Conservation (phyloP, 2,888 invertebrate genomes). For the Autographa gamma region DNA sequence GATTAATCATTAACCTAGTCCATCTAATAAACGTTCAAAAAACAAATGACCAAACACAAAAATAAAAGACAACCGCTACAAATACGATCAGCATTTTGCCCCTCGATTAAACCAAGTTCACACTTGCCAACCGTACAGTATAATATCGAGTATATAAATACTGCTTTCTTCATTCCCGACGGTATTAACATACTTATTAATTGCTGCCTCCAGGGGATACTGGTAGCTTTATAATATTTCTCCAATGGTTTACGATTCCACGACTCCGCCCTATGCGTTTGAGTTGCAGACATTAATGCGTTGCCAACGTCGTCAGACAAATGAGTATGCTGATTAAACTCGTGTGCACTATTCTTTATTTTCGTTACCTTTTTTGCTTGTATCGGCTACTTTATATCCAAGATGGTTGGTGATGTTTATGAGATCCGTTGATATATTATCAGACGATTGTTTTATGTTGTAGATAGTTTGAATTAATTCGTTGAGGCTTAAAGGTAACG, state of each 20-base stretch:
- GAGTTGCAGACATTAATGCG: conserved; percentile 69
- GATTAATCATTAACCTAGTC: not conserved
- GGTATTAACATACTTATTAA: conserved; percentile 86
- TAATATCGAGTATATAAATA: conserved; percentile 64
- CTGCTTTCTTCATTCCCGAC: conserved; percentile 63
- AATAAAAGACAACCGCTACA: conserved; percentile 15
- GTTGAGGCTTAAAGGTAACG: not conserved
- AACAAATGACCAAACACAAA: conserved; percentile 9
- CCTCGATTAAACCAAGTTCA: conserved; percentile 63
- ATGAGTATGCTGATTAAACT: conserved; percentile 83
- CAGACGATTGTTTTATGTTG: conserved; percentile 25
- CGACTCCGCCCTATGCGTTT: conserved; percentile 78
- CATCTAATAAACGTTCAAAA: not conserved
- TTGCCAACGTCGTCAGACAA: conserved; percentile 74
- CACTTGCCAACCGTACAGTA: conserved; percentile 64
- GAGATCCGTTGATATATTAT: conserved; percentile 26
- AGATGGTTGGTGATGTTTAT: conserved; percentile 49
- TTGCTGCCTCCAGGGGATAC: conserved; percentile 82
- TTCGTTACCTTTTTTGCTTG: conserved; percentile 58
- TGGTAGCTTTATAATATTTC: conserved; percentile 86
- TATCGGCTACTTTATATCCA: conserved; percentile 43
- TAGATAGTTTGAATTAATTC: conserved; percentile 13
- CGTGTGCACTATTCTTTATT: conserved; percentile 72
- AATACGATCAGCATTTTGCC: conserved; percentile 31
- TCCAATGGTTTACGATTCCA: conserved; percentile 79